phyloP scores from a whole-genome alignment of 1,140 invertebrate species.

The Limonius californicus region DNA sequence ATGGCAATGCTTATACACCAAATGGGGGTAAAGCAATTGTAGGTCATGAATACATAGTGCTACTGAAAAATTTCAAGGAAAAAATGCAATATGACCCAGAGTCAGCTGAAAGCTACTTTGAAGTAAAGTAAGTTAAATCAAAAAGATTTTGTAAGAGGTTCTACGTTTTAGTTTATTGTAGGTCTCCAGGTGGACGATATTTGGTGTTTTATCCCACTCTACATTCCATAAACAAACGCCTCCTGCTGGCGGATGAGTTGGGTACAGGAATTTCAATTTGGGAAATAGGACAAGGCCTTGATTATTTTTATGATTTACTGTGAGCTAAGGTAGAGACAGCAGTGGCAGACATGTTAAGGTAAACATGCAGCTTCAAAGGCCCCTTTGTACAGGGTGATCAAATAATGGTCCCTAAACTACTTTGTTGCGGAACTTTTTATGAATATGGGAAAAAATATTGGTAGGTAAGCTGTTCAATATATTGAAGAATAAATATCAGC shows the following conservation, averaged over 20 bases:
- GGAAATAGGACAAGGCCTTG: conserved; percentile 92
- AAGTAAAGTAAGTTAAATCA: conserved; percentile 77
- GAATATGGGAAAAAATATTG: too few species aligned
- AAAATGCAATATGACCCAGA: conserved; percentile 73
- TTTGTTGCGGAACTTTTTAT: too few species aligned
- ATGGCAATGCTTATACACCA: conserved; percentile 82
- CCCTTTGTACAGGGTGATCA: too few species aligned
- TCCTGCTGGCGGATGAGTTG: conserved; percentile 75
- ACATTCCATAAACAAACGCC: conserved; percentile 73
- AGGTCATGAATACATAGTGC: conserved; percentile 69
- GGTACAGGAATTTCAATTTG: conserved; percentile 87
- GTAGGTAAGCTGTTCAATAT: too few species aligned
- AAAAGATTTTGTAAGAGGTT: too few species aligned
- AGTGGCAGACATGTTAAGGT: too few species aligned
- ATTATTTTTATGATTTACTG: conserved; percentile 93
- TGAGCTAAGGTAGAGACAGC: too few species aligned
- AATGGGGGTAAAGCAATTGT: conserved; percentile 75
- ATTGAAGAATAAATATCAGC: too few species aligned
- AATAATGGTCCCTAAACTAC: too few species aligned
- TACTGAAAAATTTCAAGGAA: conserved; percentile 62
- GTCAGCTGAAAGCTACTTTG: conserved; percentile 80
- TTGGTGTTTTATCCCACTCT: conserved; percentile 87
- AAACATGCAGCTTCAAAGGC: too few species aligned
- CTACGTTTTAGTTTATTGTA: too few species aligned
- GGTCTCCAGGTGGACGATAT: conserved; percentile 58